These are phyloP conservation scores for Glomeris maerens DNA, from an alignment of 1,140 invertebrate species.

Conservation along the genomic window DNA sequence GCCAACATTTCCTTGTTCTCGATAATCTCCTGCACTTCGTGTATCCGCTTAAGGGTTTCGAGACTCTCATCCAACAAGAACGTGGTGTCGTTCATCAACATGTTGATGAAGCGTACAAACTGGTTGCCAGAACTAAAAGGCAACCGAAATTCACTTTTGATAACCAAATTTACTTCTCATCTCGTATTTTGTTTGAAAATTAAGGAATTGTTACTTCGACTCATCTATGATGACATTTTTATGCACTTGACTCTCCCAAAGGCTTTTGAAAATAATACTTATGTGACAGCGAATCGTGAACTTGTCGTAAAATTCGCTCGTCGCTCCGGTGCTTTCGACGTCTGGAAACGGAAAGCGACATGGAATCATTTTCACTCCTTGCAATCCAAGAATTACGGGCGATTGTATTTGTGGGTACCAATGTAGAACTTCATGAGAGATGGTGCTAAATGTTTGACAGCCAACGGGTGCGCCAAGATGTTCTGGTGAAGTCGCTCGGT, in stretches of 20 bases:
- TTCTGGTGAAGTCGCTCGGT: conserved; percentile 43
- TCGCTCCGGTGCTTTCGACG: conserved; percentile 92
- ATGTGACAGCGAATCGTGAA: conserved; percentile 97
- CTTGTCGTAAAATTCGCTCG: conserved; percentile 97
- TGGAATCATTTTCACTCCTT: not conserved
- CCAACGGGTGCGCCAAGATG: conserved; percentile 73
- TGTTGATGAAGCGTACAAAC: conserved; percentile 96
- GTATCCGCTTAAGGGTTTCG: conserved; percentile 85
- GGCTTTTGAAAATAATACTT: conserved; percentile 76
- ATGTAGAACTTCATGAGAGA: conserved; percentile 96
- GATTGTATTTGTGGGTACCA: conserved; percentile 24
- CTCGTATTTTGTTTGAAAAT: conserved; percentile 3
- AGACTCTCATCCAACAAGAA: conserved; percentile 92
- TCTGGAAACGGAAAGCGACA: conserved; percentile 37
- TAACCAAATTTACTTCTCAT: conserved; percentile 5
- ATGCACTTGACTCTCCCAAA: conserved; percentile 38
- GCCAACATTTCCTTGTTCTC: conserved; percentile 51
- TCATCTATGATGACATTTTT: conserved; percentile 36
- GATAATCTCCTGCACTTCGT: conserved; percentile 84
- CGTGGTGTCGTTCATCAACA: conserved; percentile 98
- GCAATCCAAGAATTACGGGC: not conserved
- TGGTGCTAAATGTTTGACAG: conserved; percentile 62
- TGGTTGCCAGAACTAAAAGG: conserved; percentile 56
- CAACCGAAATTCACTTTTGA: conserved; percentile 13
- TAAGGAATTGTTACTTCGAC: conserved; percentile 32